Base-by-base conservation (phyloP, 2,888 invertebrate genomes). In the Aradus depressus region DNA sequence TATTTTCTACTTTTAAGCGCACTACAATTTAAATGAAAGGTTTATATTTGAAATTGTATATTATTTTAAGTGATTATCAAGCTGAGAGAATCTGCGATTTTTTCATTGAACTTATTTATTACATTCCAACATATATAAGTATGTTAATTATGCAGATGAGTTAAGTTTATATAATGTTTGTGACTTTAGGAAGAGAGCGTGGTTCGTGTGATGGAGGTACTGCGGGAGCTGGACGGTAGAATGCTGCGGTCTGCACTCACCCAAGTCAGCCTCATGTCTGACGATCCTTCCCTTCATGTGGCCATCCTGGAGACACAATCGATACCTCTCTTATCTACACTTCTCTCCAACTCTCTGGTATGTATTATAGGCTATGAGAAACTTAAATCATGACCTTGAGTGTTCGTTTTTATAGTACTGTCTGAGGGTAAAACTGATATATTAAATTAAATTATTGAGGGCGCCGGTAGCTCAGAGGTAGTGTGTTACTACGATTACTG, bases 211-310 rank as follows among this genome's bases (percentile, higher is more conserved):
- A 34, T 71, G 25, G 70, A 71, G 39, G 58, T 72, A 2, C 59
- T 72, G 62, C 63, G 3, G 55, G 72, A 0, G 64, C 67, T 1
- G 62, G 81, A 82, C 60, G 79, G 81, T 1, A 76, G 77, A n/a
- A 68, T 83, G 47, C 72, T 78, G 4, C 73, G 80, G 59, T 80
- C 80, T 42, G 79, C 80, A 26, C 66, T 82, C 50, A 77, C 79
- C 52, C 82, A 83, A 66, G 66, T 81, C 18, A 74, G 78, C 21
- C 79, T 80, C 1, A 75, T 82, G 74, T 64, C 80, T 63, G 73
- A 80, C 10, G 80, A 81, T 60, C 70, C 68, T 34, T 72, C 75
- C 18, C 61, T 77, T 28, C 82, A 81, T 59, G 73, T 75, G 23
- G 63, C 71, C 0, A 81, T 82, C 61, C 52, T 80, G 14, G 71